Evolutionary conservation across 2,888 invertebrate genomes (phyloP), one percentile per base, ranked within the genome.

Genomic region (Microplitis manilae): DNA sequence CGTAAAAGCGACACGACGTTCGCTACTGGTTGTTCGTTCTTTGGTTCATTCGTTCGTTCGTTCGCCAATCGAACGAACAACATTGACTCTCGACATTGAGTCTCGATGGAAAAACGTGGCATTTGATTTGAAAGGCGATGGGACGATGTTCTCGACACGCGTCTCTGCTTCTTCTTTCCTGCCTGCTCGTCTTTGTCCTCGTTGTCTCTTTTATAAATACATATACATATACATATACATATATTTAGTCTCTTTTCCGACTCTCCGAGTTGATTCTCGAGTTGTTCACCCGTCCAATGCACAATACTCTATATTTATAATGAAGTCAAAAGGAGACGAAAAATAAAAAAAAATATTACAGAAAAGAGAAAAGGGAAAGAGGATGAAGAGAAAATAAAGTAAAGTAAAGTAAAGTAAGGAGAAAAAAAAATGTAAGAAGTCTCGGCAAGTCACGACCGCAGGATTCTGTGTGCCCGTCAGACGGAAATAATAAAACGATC

Each of bases 141-240:
- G 60, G 72, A 72, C 64, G 72, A 50, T 73, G 40, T 67, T 76
- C 70, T 30, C 38, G 70, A 71, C 67, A 64, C 76, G 65, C 50
- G 71, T 76, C 39, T 69, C 17, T 9, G 20, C 40, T 64, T 73
- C 8, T 73, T 73, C 64, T 9, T 38, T 60, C 60, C n/a, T 59
- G 13, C 15, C 6, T 13, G 13, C 17, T 9, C 15, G 17, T 40
- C 60, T 20, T 13, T 13, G 50, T 50, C 1, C 50, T 50, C 50
- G 64, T 5, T 64, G 20, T 64, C 64, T 20, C 17, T 64, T 20
- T 68, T 8, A 67, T 38, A 8, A 50, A 15, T 41, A 30, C 30
- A 8, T 68, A 15, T 41, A 30, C 30, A 30, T 30, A 30, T 30
- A 30, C 30, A 30, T 30, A 30, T 30, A 7, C 41, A 68, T 50